Conservation (phyloP, 2,797 vertebrate genomes). For the Eupleurogrammus muticus region DNA sequence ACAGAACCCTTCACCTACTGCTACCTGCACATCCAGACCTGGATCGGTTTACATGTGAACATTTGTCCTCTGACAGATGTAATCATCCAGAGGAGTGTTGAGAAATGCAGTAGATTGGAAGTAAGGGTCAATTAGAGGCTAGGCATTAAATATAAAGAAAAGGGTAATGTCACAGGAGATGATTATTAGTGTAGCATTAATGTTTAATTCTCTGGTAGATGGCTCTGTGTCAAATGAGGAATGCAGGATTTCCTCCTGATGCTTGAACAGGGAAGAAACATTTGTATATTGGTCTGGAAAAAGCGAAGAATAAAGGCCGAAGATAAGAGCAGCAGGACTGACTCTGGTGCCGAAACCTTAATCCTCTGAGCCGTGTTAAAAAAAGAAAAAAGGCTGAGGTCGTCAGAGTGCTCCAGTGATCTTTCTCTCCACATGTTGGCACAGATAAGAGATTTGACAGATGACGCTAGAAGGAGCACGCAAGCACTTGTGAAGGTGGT, state of each 20-base stretch:
- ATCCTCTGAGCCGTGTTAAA: too few relatives aligned
- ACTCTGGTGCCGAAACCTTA: too few relatives aligned
- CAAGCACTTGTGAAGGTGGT: background rate
- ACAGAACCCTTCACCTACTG: too few relatives aligned
- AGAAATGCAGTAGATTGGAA: background rate
- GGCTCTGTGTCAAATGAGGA: constrained; percentile 13
- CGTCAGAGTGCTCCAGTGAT: too few relatives aligned
- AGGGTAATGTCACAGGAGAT: background rate
- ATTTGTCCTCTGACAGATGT: background rate
- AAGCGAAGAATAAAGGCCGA: background rate
- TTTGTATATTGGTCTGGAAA: background rate
- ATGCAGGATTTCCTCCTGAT: background rate
- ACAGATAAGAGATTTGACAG: background rate
- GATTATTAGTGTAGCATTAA: background rate
- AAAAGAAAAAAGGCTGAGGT: too few relatives aligned
- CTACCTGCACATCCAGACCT: constrained; percentile 2
- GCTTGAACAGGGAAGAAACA: background rate
- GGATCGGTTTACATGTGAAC: background rate
- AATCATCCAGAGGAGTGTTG: background rate
- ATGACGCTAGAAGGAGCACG: background rate
- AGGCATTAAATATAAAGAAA: background rate
- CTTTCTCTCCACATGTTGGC: background rate
- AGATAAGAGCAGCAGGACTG: too few relatives aligned
- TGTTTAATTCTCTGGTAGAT: background rate
- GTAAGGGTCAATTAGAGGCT: background rate